Evolutionary conservation across 2,113 vertebrate species (phyloP).

Genomic region (Benitochromis conjunctus): DNA sequence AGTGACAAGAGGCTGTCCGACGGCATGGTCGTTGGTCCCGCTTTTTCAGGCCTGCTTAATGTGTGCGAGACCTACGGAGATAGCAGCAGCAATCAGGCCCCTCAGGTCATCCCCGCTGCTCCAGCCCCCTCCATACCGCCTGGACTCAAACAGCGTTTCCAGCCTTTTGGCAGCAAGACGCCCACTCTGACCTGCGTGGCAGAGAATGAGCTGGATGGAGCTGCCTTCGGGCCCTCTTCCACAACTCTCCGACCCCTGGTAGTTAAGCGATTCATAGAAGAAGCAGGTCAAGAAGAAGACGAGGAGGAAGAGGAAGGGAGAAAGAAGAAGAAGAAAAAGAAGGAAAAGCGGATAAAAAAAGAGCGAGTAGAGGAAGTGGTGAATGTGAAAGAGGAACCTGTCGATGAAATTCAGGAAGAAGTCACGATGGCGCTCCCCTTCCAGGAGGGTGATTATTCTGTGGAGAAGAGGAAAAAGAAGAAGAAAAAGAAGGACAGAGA

Average conservation of each 20-base stretch:
- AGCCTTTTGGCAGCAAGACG: conserved; percentile 64
- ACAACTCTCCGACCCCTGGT: not conserved
- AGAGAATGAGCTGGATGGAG: conserved; percentile 9
- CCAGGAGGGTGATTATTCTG: not conserved
- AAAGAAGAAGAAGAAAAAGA: conserved; percentile 64
- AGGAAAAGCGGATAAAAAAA: conserved; percentile 51
- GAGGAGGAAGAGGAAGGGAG: not conserved
- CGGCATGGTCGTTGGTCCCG: conserved; percentile 8
- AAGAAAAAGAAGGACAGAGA: conserved; percentile 60
- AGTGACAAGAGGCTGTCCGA: not conserved
- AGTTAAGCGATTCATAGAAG: not conserved
- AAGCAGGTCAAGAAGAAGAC: not conserved
- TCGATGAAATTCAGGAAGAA: not conserved
- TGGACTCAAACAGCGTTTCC: conserved; percentile 71
- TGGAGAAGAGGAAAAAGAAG: conserved; percentile 60
- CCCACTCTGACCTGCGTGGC: not conserved
- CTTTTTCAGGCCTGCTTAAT: conserved; percentile 69
- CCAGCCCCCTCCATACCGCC: conserved; percentile 58
- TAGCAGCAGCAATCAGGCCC: conserved; percentile 24
- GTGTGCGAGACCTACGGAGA: conserved; percentile 66
- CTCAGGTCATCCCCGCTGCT: conserved; percentile 51
- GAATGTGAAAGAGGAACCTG: conserved; percentile 43
- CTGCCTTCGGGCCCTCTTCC: not conserved
- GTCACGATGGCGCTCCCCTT: not conserved
- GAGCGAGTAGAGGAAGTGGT: not conserved